Base-by-base conservation (phyloP, 2,113 vertebrate genomes). In the Progne subis region DNA sequence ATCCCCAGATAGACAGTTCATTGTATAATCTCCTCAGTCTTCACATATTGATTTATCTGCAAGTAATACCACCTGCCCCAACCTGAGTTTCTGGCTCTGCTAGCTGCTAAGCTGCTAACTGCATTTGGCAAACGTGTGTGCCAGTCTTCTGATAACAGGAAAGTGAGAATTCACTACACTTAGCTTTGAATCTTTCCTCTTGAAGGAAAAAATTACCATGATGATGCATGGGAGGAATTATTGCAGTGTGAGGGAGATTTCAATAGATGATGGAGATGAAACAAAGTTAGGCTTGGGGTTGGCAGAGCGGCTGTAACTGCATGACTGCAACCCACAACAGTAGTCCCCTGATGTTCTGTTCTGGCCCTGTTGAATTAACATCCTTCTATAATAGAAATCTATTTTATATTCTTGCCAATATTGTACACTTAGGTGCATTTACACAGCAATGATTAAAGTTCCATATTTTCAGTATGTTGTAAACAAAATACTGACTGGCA, bases 21-120 rank as follows among this genome's bases (percentile, higher is more conserved):
- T 15, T 60, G 75, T 6, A 2, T 23, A 21, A 82, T 52, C 31
- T 79, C 23, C 56, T 59, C 44, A 67, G 39, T 68, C 52, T 85
- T 76, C 80, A 43, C 12, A 21, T 41, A 44, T 4, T 52, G 26
- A 60, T 82, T 76, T 90, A 82, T 23, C 60, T 78, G 23, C 43
- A 53, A 68, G 68, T 39, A 49, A 47, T 12, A 59, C 32, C 41
- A 84, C 31, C 63, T 56, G 63, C 71, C 68, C 71, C n/a, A 88
- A 90, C 86, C 75, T 61, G 79, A 86, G 46, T 72, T 95, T 93
- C 91, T 86, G 61, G 91, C 75, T 92, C 85, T 87, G 29, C 82
- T 81, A 82, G 56, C 32, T 82, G 31, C 70, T 63, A 79, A 82
- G 56, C 32, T 82, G 31, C 70, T 63, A 79, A 60, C 53, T 44